Evolutionary conservation across 2,888 invertebrate species (phyloP).

Genomic region (Caenorhabditis sp.): DNA sequence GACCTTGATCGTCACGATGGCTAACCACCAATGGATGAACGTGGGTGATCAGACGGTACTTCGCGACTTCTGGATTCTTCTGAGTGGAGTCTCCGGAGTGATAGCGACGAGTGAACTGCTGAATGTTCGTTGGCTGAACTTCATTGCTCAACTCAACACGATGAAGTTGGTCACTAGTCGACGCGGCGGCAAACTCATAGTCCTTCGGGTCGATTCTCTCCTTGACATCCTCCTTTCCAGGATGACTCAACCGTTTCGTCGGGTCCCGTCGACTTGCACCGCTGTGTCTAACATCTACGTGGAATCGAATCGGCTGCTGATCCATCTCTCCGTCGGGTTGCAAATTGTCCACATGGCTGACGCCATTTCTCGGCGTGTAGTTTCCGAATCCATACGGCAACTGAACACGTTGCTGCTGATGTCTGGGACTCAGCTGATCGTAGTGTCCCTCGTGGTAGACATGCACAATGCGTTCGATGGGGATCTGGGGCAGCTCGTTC

Average conservation of each 20-base stretch:
- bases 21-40: conserved; percentile 53
- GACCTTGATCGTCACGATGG: conserved; percentile 21
- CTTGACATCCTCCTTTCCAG: conserved; percentile 69
- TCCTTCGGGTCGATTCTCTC: conserved; percentile 57
- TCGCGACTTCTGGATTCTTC: conserved; percentile 28
- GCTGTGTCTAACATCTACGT: conserved; percentile 73
- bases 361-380: conserved; percentile 64
- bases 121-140: conserved; percentile 58
- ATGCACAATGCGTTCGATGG: conserved; percentile 63
- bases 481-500: conserved; percentile 65
- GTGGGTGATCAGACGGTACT: conserved; percentile 54
- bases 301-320: conserved; percentile 74
- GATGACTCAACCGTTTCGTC: conserved; percentile 61
- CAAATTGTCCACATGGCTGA: conserved; percentile 60
- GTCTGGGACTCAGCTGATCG: conserved; percentile 46
- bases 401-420: conserved; percentile 40
- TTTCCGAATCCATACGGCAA: conserved; percentile 61
- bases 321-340: conserved; percentile 66
- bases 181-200: conserved; percentile 44
- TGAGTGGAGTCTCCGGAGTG: conserved; percentile 51
- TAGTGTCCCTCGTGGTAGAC: conserved; percentile 71
- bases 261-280: conserved; percentile 59
- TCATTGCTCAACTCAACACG: conserved; percentile 54
- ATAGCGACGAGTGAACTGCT: conserved; percentile 53
- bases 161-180: conserved; percentile 20